Base-by-base conservation (phyloP, 64 coral and sea anemone species). In the Montipora foliosa region DNA sequence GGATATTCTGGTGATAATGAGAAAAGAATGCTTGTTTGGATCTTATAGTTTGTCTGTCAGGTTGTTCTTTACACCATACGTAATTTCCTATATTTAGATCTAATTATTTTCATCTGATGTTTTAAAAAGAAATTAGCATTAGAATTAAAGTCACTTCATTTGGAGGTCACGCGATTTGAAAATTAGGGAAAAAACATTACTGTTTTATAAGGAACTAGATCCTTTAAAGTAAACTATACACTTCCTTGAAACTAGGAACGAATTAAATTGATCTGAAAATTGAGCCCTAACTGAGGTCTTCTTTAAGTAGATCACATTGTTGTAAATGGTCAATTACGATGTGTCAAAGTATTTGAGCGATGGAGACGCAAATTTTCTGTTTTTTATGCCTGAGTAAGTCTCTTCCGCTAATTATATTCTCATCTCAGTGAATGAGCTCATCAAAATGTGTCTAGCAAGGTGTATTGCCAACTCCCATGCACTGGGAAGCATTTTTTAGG, bases 31-130 rank as follows among this genome's bases (percentile, higher is more conserved):
- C 37, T 57, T 57, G 5, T 68, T 68, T 17, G 17, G 0, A 13
- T 14, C 0, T 5, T 24, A 1, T 29, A 22, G 2, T n/a, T 15
- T 2, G 1, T 21, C 14, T 71, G 4, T 71, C 22, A 3, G 37
- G 5, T n/a, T 67, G 16, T 84, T 84, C 81, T 50, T 71, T 51
- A 50, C 15, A 10, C 22, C 3, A 8, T 5, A 71, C 82, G 82
- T 86, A 49, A 71, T 25, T 9, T 86, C 9, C 82, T 71, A 86
- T 21, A 51, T 86, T 86, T 86, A 86, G 66, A 51, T 13, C 0
- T 0, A 5, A 48, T 16, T 2, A 6, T 2, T 52, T 49, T 50
- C 5, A 19, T 50, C 47, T 6, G 19, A 20, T 20, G 21, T 14
- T 4, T 19, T 0, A 16, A 7, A 62, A 1, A 22, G 5, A 17